phyloP scores from a whole-genome alignment of 2,888 invertebrate species.

The Seira musarum region DNA sequence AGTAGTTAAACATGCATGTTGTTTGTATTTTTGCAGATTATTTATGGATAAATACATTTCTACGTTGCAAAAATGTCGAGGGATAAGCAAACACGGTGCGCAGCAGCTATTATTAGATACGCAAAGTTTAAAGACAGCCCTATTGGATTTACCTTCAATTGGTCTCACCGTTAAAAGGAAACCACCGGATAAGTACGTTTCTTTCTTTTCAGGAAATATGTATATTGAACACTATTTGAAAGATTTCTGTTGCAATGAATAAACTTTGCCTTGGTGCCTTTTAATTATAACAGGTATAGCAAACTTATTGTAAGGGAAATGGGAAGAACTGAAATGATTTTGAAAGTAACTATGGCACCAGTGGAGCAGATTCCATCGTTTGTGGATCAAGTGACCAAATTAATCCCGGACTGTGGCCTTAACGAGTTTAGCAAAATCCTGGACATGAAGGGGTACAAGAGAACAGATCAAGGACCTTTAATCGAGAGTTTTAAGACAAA shows the following conservation, averaged over 20 bases:
- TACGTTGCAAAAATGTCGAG: conserved; percentile 91
- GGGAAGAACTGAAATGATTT: conserved; percentile 98
- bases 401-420: conserved; percentile 90
- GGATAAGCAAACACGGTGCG: conserved; percentile 90
- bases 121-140: conserved; percentile 92
- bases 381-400: conserved; percentile 89
- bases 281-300: conserved; percentile 75
- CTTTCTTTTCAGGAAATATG: not conserved
- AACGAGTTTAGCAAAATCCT: conserved; percentile 94
- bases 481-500: conserved; percentile 66
- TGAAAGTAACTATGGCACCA: conserved; percentile 98
- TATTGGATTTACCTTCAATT: conserved; percentile 94
- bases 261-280: not conserved
- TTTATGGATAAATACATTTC: conserved; percentile 96
- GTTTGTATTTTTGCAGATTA: conserved; percentile 75
- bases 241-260: not conserved
- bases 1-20: conserved; percentile 64
- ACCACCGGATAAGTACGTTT: conserved; percentile 85
- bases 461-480: conserved; percentile 66
- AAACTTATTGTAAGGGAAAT: conserved; percentile 88
- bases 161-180: conserved; percentile 90
- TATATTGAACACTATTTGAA: conserved; percentile 4
- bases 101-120: conserved; percentile 96
- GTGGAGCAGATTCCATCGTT: conserved; percentile 85
- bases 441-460: conserved; percentile 87